A percentile compares a stretch with the other conserved stretches of the same genome.
phyloP scores from a whole-genome alignment of 2,888 invertebrate genomes.

The Volucella inflata region DNA sequence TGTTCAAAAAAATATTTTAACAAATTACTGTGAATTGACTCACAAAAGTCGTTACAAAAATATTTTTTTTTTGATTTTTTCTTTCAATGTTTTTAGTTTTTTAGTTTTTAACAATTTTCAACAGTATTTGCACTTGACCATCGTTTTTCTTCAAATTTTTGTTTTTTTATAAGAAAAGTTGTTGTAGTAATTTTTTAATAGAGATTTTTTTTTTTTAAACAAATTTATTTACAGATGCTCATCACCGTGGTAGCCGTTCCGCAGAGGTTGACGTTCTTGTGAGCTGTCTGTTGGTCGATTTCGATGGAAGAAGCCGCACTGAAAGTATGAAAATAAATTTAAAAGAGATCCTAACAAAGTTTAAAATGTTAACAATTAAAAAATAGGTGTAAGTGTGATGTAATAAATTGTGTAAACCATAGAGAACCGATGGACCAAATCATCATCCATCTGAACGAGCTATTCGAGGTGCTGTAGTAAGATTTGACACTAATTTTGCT shows the following conservation, averaged over 20 bases:
- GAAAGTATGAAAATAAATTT: conserved; percentile 78
- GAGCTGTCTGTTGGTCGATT: conserved; percentile 91
- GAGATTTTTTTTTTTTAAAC: conserved; percentile 7
- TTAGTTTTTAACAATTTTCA: conserved; percentile 34
- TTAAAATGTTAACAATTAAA: neutral
- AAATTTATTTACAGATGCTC: conserved; percentile 87
- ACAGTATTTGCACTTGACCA: conserved; percentile 68
- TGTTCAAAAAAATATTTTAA: conserved; percentile 41
- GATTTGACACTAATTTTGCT: too few species aligned
- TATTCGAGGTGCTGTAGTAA: too few species aligned
- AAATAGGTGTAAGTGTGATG: neutral
- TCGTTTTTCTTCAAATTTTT: conserved; percentile 33
- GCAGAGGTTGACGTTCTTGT: conserved; percentile 92
- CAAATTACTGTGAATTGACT: conserved; percentile 57
- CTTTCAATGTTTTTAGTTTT: conserved; percentile 14
- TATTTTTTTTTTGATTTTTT: conserved; percentile 55
- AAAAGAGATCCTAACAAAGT: neutral
- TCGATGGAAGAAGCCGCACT: conserved; percentile 97
- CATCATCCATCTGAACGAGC: too few species aligned
- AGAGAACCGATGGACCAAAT: too few species aligned
- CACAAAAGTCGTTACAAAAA: conserved; percentile 61
- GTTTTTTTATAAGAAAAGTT: conserved; percentile 11
- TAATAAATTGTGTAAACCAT: too few species aligned
- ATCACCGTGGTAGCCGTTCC: conserved; percentile 90
- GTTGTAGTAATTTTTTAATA: conserved; percentile 5